Evolutionary conservation across 2,888 invertebrate genomes (phyloP), one percentile per base, ranked within the genome.

Genomic region (Zele albiditarsus): DNA sequence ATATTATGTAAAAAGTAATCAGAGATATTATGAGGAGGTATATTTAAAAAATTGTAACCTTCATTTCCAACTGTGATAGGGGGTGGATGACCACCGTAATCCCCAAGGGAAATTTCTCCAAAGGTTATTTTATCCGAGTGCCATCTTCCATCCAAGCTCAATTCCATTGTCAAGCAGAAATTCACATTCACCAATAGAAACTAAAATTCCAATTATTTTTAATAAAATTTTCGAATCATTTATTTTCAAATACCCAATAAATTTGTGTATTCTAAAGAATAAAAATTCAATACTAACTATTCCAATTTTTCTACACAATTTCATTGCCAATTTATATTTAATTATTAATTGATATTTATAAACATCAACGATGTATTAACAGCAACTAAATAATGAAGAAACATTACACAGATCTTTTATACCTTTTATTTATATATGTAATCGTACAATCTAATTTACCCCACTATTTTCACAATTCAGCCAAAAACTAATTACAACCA

Each of bases 101-200:
- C 42, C 14, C 60, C 81, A 53, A 84, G 58, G 10, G 83, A 84
- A 71, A 86, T 86, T 77, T 87, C 85, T 23, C 85, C 85, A 16
- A 86, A 79, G n/a, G 77, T 80, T n/a, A 82, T 23, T 66, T 69
- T 76, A 38, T 75, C 79, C 14, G 42, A 72, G 33, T 70, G 25
- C 75, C 77, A 77, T 25, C 75, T 79, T 38, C 70, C 74, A n/a
- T 74, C 25, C 8, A 20, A 58, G 10, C 57, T 20, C 25, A 25
- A 23, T 58, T 10, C 57, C 23, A 23, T 58, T 12, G 57, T 27
- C 57, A 23, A 58, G 23, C 57, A 58, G 57, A 58, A 16, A 23
- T 23, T 58, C 14, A 10, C 12, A 58, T 3, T 5, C 57, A 58
- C 23, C 2, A 58, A 27, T 25, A 58, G 5, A 23, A 23, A 46